A percentile compares a stretch with the other conserved stretches of the same genome.
These are phyloP conservation scores for Poecilia wingei DNA, from an alignment of 2,797 vertebrate genomes.

Conservation along the genomic window DNA sequence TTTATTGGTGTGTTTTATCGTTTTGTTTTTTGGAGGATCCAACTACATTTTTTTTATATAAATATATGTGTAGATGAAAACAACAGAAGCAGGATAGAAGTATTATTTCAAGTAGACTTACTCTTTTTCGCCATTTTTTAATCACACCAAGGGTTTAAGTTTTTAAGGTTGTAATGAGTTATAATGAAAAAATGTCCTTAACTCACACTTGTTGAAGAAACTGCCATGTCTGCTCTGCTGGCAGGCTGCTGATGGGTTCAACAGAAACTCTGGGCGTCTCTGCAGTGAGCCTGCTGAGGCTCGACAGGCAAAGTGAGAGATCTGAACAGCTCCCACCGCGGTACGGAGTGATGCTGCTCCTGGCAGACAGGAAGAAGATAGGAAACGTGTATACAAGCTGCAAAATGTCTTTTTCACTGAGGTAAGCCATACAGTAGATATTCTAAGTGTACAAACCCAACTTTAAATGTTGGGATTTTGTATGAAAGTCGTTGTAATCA, in stretches of 20 bases:
- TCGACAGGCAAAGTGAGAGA: constrained; percentile 35
- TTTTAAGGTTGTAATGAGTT: not conserved
- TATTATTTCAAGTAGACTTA: not conserved
- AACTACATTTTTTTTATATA: not conserved
- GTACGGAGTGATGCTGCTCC: constrained; percentile 55
- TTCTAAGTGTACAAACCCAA: not conserved
- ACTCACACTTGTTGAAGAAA: constrained; percentile 84
- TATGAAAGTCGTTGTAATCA: no score
- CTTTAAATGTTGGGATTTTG: not conserved
- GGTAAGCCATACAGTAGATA: not conserved
- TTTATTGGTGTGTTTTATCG: not conserved
- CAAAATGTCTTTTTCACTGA: not conserved
- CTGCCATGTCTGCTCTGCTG: constrained; percentile 76
- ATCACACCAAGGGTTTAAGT: not conserved
- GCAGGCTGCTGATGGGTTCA: constrained; percentile 41
- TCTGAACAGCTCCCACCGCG: constrained; percentile 35
- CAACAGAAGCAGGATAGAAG: not conserved
- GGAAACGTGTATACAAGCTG: not conserved
- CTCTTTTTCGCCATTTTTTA: not conserved
- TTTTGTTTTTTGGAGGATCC: not conserved
- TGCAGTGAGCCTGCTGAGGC: constrained; percentile 36
- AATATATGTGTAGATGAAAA: not conserved
- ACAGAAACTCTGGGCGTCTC: constrained; percentile 29
- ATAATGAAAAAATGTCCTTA: not conserved
- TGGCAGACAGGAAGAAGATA: constrained; percentile 18